phyloP scores from a whole-genome alignment of 2,113 vertebrate species.

The Brevimyrus niger region DNA sequence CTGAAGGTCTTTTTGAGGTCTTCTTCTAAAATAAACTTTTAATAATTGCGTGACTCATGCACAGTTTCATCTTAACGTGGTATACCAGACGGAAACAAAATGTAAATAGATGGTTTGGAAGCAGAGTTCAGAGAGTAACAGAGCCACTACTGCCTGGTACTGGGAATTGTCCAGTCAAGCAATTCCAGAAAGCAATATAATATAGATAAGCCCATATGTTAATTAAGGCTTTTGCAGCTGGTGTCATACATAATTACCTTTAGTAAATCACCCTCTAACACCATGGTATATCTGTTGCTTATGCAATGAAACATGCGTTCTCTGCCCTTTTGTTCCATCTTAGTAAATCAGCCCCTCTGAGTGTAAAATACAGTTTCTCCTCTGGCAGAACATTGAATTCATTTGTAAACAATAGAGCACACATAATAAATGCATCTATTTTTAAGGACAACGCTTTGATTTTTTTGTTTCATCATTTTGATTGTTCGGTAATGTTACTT shows the following conservation, averaged over 20 bases:
- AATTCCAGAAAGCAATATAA: background rate
- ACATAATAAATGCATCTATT: constrained; percentile 13
- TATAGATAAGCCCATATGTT: background rate
- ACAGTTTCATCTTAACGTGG: background rate
- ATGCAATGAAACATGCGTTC: background rate
- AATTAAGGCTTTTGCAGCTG: background rate
- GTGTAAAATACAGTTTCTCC: background rate
- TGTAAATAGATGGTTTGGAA: background rate
- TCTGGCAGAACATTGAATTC: background rate
- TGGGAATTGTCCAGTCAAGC: background rate
- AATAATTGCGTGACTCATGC: background rate
- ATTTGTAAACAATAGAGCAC: background rate
- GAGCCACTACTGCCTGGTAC: background rate
- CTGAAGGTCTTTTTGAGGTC: background rate
- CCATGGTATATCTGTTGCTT: background rate
- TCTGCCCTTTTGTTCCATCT: background rate
- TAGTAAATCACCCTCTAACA: constrained; percentile 3
- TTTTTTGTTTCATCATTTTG: constrained; percentile 6
- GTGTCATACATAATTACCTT: background rate
- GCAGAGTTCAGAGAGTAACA: background rate
- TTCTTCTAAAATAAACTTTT: background rate
- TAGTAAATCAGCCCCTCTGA: background rate
- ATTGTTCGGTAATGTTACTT: constrained; percentile 5
- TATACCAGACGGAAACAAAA: background rate
- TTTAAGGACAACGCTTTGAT: constrained; percentile 8